phyloP scores from a whole-genome alignment of 2,113 vertebrate species.

The Eurystomus gularis region DNA sequence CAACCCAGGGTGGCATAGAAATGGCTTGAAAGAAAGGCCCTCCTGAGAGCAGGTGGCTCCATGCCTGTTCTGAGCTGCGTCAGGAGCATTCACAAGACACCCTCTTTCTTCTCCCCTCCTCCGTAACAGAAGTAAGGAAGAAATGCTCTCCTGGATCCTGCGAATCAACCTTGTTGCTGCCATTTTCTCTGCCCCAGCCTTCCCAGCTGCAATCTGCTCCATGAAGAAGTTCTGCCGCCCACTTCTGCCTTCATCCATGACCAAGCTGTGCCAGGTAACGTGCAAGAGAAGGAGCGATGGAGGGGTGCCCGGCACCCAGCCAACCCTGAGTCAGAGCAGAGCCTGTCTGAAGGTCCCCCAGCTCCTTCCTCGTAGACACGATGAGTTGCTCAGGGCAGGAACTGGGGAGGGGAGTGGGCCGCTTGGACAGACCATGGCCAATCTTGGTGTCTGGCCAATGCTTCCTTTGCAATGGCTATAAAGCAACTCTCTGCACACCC shows the following conservation, averaged over 20 bases:
- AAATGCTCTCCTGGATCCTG: slow-evolving; percentile 98
- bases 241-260: slow-evolving; percentile 85
- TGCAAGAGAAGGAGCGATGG: not conserved
- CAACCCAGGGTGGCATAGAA: not conserved
- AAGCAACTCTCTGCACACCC: not conserved
- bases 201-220: slow-evolving; percentile 94
- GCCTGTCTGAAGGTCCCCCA: not conserved
- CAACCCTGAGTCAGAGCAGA: not conserved
- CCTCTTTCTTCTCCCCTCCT: not conserved
- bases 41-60: not conserved
- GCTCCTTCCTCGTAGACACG: not conserved
- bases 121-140: slow-evolving; percentile 87
- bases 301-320: not conserved
- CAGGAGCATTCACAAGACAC: not conserved
- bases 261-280: slow-evolving; percentile 82
- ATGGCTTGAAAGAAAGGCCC: not conserved
- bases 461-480: not conserved
- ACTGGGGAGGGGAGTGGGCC: not conserved
- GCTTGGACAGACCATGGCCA: not conserved
- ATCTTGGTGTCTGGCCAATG: not conserved
- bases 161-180: slow-evolving; percentile 94
- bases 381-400: not conserved
- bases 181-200: slow-evolving; percentile 93
- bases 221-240: slow-evolving; percentile 98
- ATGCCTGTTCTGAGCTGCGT: not conserved